phyloP scores from a whole-genome alignment of 2,888 invertebrate genomes.

The Dorcus parallelipipedus region DNA sequence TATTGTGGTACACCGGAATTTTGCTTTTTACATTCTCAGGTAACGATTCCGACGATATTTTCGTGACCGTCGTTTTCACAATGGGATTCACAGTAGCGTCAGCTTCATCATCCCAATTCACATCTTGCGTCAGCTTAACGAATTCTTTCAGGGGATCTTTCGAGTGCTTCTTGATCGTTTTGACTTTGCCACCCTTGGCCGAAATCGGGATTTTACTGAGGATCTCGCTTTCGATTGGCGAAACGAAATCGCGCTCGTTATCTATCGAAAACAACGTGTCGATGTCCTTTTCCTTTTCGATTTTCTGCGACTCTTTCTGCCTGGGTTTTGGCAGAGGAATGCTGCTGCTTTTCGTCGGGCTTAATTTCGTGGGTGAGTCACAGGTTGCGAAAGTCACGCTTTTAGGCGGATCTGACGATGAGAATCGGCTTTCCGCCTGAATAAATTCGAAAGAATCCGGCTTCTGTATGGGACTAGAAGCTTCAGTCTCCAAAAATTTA shows the following conservation, averaged over 20 bases:
- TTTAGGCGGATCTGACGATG: conserved; percentile 12
- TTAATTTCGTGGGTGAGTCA: conserved; percentile 14
- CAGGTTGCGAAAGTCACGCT: conserved; percentile 21
- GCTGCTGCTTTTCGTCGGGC: conserved; percentile 27
- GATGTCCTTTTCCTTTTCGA: conserved; percentile 36
- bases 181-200: conserved; percentile 46
- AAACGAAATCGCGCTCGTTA: conserved; percentile 24
- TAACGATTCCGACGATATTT: conserved; percentile 28
- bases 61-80: conserved; percentile 44
- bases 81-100: conserved; percentile 32
- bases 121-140: conserved; percentile 45
- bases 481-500: conserved; percentile 46
- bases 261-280: conserved; percentile 29
- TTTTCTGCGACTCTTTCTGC: conserved; percentile 23
- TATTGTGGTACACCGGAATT: conserved; percentile 30
- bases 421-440: conserved; percentile 5
- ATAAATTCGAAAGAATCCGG: conserved; percentile 13
- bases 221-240: conserved; percentile 39
- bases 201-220: conserved; percentile 46
- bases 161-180: conserved; percentile 52
- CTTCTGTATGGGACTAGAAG: conserved; percentile 32
- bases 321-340: conserved; percentile 42
- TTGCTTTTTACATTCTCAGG: conserved; percentile 30
- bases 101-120: conserved; percentile 45
- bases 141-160: conserved; percentile 50